Evolutionary conservation across 2,113 vertebrate genomes (phyloP).

Genomic region (Ceratotherium simum): DNA sequence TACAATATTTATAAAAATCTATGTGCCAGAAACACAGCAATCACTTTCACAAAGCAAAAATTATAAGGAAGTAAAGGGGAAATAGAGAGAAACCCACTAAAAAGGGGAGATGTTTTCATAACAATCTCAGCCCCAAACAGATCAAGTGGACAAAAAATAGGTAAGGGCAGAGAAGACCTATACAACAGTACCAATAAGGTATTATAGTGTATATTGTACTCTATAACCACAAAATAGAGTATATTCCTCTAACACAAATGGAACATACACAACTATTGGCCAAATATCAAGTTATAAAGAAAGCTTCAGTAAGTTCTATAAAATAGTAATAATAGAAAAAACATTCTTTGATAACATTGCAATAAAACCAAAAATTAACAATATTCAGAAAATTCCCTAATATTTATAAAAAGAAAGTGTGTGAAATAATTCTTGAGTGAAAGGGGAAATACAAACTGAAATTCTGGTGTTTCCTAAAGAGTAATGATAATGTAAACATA

Average conservation of each 20-base stretch:
- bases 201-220: neutral
- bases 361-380: constrained; percentile 18
- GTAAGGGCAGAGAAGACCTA: neutral
- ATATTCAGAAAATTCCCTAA: neutral
- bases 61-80: neutral
- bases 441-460: neutral
- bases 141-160: neutral
- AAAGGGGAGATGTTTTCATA: neutral
- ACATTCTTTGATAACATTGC: neutral
- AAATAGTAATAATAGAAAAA: constrained; percentile 10
- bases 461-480: neutral
- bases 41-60: constrained; percentile 9
- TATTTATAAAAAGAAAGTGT: neutral
- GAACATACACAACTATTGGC: neutral
- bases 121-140: neutral
- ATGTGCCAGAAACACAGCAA: neutral
- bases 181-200: neutral
- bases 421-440: neutral
- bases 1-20: neutral
- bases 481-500: neutral
- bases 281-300: neutral
- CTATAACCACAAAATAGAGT: neutral
- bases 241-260: neutral
- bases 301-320: neutral
- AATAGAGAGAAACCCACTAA: neutral